These are phyloP conservation scores for Lithobates pipiens DNA, from an alignment of 2,797 vertebrate genomes.

Conservation along the genomic window DNA sequence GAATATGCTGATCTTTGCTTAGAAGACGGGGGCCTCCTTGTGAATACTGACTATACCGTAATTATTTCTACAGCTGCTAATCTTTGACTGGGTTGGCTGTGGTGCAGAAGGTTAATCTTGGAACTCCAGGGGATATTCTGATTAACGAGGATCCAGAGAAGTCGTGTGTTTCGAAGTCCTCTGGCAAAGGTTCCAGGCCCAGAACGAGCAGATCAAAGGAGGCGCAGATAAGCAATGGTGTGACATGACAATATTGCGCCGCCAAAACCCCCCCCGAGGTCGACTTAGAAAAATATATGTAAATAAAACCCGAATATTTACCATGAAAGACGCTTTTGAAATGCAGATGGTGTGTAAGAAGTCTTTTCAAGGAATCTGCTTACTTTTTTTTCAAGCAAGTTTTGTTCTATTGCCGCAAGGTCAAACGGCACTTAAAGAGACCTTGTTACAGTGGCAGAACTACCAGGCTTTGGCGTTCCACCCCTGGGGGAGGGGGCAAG, in stretches of 20 bases:
- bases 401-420: neutral
- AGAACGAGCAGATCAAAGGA: constrained; percentile 31
- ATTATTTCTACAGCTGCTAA: neutral
- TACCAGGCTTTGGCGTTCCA: too few species aligned
- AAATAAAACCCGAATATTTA: neutral
- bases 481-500: too few species aligned
- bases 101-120: constrained; percentile 25
- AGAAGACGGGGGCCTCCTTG: neutral
- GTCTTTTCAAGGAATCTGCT: neutral
- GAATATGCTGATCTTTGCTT: neutral
- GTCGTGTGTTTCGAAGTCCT: neutral
- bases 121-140: neutral
- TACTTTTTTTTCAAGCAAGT: neutral
- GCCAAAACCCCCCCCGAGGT: constrained; percentile 14
- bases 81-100: neutral
- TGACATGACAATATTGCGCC: neutral
- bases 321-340: constrained; percentile 8
- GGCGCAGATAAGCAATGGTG: neutral
- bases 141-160: neutral
- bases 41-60: neutral
- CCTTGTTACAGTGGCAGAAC: too few species aligned
- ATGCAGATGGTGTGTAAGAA: neutral
- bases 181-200: neutral
- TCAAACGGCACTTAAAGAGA: neutral
- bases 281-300: constrained; percentile 12